Base-by-base conservation (phyloP, 92 coral and sea anemone species). In the Phenganax stokvisi region DNA sequence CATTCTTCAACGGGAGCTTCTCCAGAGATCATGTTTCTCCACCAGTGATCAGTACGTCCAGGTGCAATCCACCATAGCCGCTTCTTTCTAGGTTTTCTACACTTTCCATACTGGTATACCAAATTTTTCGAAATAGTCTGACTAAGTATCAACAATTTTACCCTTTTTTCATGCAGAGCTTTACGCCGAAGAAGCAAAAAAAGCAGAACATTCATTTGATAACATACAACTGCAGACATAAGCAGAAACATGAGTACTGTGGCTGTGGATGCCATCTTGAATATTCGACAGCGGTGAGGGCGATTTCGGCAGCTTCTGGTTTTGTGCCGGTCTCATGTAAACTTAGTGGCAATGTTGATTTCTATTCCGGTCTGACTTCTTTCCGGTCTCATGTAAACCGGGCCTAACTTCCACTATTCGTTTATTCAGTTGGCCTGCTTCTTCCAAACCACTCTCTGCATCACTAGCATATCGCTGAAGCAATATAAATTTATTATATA, bases 341-440 rank as follows among this genome's bases (percentile, higher is more conserved):
- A 61, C 67, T 15, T 12, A 25, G 0, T 12, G 67, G 15, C 25
- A 61, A 61, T 61, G n/a, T 61, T 25, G 67, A 61, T 61, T 61
- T 61, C 25, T 25, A 61, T 61, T 6, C 67, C 67, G 67, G 67
- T 61, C 25, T 17, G 25, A 61, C 67, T 61, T 61, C 67, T 5
- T 61, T 12, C 67, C 67, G 67, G 67, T 61, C 67, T 61, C 67
- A 61, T 61, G 67, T 61, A 61, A 61, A 61, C 67, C 0, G 67
- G 67, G 20, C 67, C 67, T 61, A 1, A 37, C 47, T 37, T 37
- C 25, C 25, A 20, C 25, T 20, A 20, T 20, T 20, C 25, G 25
- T 20, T 20, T 20, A 20, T 20, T 20, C 25, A 20, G 25, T 20
- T 20, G 25, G 25, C 25, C 25, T 20, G 25, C 25, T 20, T 20